Evolutionary conservation across 2,113 vertebrate genomes (phyloP).

Genomic region (Pseudorectes ferrugineus): DNA sequence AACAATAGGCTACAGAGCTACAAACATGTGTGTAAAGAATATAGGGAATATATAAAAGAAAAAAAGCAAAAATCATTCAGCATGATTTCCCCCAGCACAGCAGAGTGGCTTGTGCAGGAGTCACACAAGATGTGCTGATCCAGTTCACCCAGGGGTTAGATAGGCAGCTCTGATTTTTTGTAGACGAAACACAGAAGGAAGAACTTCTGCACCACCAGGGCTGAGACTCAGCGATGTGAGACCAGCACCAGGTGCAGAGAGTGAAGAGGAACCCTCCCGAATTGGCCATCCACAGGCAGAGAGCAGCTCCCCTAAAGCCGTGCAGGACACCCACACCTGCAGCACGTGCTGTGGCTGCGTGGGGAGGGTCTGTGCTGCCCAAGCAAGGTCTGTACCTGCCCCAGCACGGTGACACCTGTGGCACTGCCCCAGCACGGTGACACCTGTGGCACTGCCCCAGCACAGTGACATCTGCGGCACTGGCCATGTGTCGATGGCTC

Average conservation of each 20-base stretch:
- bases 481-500: fast-evolving
- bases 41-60: background rate
- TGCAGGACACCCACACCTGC: background rate
- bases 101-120: background rate
- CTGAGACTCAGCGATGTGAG: background rate
- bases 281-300: background rate
- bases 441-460: background rate
- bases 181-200: background rate
- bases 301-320: background rate
- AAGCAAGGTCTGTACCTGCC: background rate
- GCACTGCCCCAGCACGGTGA: background rate
- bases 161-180: background rate
- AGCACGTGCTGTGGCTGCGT: fast-evolving
- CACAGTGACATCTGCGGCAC: too few species aligned
- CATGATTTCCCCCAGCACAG: background rate
- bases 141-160: background rate
- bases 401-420: background rate
- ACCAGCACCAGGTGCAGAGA: background rate
- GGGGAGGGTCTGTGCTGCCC: background rate
- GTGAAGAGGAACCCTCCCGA: fast-evolving
- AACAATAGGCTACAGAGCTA: background rate
- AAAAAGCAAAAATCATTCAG: background rate
- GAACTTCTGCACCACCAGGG: background rate
- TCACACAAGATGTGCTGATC: background rate
- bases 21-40: background rate